Base-by-base conservation (phyloP, 2,797 vertebrate genomes). In the Platalea minor region DNA sequence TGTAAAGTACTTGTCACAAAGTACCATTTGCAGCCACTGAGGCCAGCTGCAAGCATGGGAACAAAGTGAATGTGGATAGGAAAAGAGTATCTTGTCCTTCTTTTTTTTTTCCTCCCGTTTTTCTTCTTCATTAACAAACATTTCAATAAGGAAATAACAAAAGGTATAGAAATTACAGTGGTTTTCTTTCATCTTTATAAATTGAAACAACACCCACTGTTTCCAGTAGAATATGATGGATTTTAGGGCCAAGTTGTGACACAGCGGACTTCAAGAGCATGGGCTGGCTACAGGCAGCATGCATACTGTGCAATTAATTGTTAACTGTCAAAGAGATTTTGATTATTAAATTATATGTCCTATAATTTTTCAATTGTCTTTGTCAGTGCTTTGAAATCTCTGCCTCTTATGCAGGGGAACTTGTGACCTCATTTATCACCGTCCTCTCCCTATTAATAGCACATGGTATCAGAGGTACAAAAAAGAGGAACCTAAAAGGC, bases 341-440 rank as follows among this genome's bases (percentile, higher is more conserved):
- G 67, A 84, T 96, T 94, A 93, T 92, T 95, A 95, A 93, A 88
- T 93, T 91, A 70, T 24, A 14, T 76, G 25, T 80, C 24, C 53
- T 94, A 41, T 76, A 61, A 75, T 95, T 97, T 79, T 93, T 74
- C 39, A 81, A 70, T 92, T 93, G 73, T 89, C 41, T 94, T 89
- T 94, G 43, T 77, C 75, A 84, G 50, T 91, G 61, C 84, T 95
- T 96, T 92, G 89, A 95, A 95, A 94, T 93, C 43, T 83, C 50
- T 91, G 35, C 50, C 31, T 78, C 29, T 78, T 89, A 59, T 75
- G 65, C 45, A 41, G 53, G 43, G 41, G 56, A 95, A 89, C 80
- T 94, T 89, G 31, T 85, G 88, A 94, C 85, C 77, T 95, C 85
- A n/a, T 94, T 92, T 95, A 64, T 94, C n/a, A n/a, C 56, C 33